phyloP scores from a whole-genome alignment of 2,113 vertebrate species.

The Pachypanchax playfairii region DNA sequence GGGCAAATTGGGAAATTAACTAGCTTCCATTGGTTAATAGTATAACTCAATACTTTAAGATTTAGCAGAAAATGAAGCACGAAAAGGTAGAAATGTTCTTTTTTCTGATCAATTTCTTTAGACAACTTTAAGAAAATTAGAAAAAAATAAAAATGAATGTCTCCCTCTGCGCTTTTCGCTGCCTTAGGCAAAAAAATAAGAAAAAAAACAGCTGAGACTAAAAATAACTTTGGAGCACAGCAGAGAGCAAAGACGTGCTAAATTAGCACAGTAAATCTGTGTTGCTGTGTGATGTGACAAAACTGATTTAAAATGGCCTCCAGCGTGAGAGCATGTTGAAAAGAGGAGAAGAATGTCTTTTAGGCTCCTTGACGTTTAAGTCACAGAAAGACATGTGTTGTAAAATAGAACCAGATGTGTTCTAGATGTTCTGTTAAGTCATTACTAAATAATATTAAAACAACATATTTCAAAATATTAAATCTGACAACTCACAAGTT shows the following conservation, averaged over 20 bases:
- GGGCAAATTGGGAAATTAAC: too few relatives aligned
- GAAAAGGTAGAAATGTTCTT: neutral
- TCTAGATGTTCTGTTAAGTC: too few relatives aligned
- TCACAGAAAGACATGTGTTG: neutral
- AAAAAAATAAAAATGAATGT: too few relatives aligned
- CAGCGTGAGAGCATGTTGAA: conserved; percentile 43
- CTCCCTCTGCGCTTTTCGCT: conserved; percentile 11
- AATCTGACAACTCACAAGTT: too few relatives aligned
- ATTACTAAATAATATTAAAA: too few relatives aligned
- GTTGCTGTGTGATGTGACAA: conserved; percentile 40
- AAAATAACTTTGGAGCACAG: conserved; percentile 1
- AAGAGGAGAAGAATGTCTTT: conserved; percentile 1
- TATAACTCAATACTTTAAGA: conserved; percentile 29
- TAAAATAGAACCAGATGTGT: too few relatives aligned
- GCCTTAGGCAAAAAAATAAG: conserved; percentile 17
- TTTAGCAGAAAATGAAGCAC: neutral
- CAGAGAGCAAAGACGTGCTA: conserved; percentile 9
- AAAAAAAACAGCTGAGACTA: too few relatives aligned
- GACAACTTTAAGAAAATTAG: too few relatives aligned
- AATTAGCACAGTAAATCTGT: conserved; percentile 1
- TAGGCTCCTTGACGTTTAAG: neutral
- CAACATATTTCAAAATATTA: too few relatives aligned
- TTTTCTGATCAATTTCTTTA: conserved; percentile 9
- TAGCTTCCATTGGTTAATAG: too few relatives aligned
- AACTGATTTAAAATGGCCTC: conserved; percentile 19